These are phyloP conservation scores for Phrynosoma blainvillii DNA, from an alignment of 2,113 vertebrate genomes.

Conservation along the genomic window DNA sequence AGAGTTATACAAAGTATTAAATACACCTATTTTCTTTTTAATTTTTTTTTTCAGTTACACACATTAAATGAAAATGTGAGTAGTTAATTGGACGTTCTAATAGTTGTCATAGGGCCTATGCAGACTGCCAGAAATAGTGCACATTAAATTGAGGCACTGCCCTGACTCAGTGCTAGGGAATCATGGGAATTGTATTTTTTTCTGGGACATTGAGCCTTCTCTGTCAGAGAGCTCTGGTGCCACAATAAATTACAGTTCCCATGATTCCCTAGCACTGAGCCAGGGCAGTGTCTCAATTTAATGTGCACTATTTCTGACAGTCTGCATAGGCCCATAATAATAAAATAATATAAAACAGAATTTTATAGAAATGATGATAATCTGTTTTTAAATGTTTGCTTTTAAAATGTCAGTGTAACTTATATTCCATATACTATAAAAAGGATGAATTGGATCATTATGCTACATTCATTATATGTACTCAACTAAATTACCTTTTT, in stretches of 20 bases:
- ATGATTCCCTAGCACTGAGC: too few species aligned
- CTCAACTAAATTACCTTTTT: conserved; percentile 10
- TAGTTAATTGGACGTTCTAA: conserved; percentile 27
- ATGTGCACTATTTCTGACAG: too few species aligned
- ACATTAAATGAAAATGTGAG: background rate
- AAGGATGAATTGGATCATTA: conserved; percentile 14
- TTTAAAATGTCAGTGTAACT: conserved; percentile 29
- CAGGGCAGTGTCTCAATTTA: too few species aligned
- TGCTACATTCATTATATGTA: background rate
- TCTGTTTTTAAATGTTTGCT: background rate
- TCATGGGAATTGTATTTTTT: too few species aligned
- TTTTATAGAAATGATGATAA: background rate
- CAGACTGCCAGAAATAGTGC: too few species aligned
- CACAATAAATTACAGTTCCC: too few species aligned
- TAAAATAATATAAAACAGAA: background rate
- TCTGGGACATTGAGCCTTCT: too few species aligned
- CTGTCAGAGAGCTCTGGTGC: too few species aligned
- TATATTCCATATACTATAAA: background rate
- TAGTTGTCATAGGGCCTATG: too few species aligned
- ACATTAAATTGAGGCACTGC: too few species aligned
- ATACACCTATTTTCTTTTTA: background rate
- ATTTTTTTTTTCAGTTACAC: background rate
- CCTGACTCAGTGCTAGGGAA: too few species aligned
- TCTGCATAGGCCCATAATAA: too few species aligned
- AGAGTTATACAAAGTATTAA: background rate